These are phyloP conservation scores for Paradoxurus hermaphroditus DNA, from an alignment of 2,113 vertebrate species.

Conservation along the genomic window DNA sequence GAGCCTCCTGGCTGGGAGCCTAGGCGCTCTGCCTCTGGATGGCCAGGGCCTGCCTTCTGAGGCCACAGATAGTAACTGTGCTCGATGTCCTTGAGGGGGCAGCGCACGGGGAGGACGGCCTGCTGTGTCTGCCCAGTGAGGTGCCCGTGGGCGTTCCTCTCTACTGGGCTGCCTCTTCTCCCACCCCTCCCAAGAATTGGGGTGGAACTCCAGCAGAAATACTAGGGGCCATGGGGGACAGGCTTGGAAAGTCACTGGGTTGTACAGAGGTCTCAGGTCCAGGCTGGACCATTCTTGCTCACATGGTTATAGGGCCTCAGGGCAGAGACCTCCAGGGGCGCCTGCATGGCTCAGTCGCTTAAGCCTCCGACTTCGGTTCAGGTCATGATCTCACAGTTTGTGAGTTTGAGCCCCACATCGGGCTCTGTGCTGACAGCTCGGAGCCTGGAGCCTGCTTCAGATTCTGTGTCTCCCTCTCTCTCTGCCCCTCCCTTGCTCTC, in stretches of 20 bases:
- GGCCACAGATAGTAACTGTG: neutral
- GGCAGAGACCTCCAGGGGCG: neutral
- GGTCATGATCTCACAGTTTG: too few relatives aligned
- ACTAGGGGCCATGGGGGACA: neutral
- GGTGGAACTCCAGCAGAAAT: neutral
- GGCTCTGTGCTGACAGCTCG: too few relatives aligned
- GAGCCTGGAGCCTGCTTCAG: too few relatives aligned
- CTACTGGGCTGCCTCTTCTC: neutral
- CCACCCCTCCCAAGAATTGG: neutral
- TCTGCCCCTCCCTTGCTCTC: too few relatives aligned
- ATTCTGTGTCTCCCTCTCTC: too few relatives aligned
- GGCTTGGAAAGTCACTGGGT: neutral
- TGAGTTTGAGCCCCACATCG: too few relatives aligned
- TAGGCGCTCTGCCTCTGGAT: neutral
- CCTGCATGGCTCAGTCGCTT: too few relatives aligned
- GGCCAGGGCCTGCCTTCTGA: neutral
- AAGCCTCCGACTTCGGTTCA: too few relatives aligned
- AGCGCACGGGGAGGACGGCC: slow-evolving; percentile 25
- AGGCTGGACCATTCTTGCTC: neutral
- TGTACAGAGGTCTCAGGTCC: too few relatives aligned
- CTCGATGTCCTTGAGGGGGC: slow-evolving; percentile 39
- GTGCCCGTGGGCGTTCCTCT: neutral
- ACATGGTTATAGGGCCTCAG: neutral
- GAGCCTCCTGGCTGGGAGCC: neutral
- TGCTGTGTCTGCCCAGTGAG: fast-evolving